Base-by-base conservation (phyloP, 1,140 invertebrate genomes). In the Galleria mellonella region DNA sequence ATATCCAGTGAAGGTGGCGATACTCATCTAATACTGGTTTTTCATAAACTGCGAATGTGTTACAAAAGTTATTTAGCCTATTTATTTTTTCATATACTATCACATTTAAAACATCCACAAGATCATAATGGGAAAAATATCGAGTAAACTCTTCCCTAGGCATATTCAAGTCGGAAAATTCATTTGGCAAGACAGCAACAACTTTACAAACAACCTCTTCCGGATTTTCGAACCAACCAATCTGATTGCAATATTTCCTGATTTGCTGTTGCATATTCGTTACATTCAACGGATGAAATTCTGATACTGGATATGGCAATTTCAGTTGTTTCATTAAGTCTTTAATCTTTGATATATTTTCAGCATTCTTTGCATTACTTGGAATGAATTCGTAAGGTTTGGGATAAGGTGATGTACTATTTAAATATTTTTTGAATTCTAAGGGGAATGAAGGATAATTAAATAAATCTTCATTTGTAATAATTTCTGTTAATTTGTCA, bases 401-500 rank as follows among this genome's bases (percentile, higher is more conserved):
- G 7, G 86, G 86, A 55, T 79, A 87, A 38, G 81, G 76, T 10
- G 70, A 70, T 7, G 48, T 51, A 15, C 48, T 39, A 50, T 74
- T 62, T 32, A 87, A 59, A 57, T 69, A 86, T 40, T 66, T 37
- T 37, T 72, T 69, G 39, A 87, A 81, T 57, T 87, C 86, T 38
- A 77, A 51, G 17, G 86, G 79, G 58, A 87, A 87, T 36, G 63
- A 62, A 10, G 77, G 65, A 61, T 84, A 85, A 47, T 86, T 77
- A 27, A 77, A 73, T 23, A 83, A 44, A 52, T 83, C 61, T 41
- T 89, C 83, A 76, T 92, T 87, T 12, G 89, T 82, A n/a, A 90
- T 70, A 31, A 93, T 88, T 15, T 88, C 63, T n/a, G 84, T 88
- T 11, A 93, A 61, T 52, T 89, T 89, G 37, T 82, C 75, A 2